phyloP scores from a whole-genome alignment of 2,797 vertebrate genomes.

The Enteromius fasciolatus region DNA sequence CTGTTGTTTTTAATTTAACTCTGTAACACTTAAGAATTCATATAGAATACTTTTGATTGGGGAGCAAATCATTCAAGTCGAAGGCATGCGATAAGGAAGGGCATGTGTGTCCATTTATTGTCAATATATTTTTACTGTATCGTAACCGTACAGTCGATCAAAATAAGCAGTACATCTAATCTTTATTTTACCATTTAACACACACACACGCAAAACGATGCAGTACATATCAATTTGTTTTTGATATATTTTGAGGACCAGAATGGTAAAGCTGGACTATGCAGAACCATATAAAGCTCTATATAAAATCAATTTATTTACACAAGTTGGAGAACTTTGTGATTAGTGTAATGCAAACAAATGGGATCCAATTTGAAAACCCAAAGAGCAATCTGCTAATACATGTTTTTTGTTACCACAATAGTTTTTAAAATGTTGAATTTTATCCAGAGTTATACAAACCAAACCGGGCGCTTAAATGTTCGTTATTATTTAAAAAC shows the following conservation, averaged over 20 bases:
- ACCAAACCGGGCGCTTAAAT: conserved; percentile 16
- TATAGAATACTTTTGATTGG: conserved; percentile 10
- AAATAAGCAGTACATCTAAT: conserved; percentile 45
- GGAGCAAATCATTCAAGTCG: conserved; percentile 28
- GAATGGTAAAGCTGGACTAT: conserved; percentile 43
- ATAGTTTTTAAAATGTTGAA: conserved; percentile 10
- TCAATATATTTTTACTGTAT: conserved; percentile 26
- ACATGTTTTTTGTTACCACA: conserved; percentile 17
- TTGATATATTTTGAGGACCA: conserved; percentile 6
- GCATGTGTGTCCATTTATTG: conserved; percentile 17
- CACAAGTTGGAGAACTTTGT: neutral
- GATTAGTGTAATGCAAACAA: neutral
- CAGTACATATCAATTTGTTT: conserved; percentile 8
- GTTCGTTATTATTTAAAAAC: conserved; percentile 2
- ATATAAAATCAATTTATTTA: neutral
- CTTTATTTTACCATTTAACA: conserved; percentile 35
- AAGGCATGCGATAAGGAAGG: conserved; percentile 26
- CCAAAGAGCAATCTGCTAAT: conserved; percentile 56
- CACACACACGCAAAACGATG: neutral
- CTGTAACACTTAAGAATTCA: conserved; percentile 40
- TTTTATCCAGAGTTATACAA: conserved; percentile 2
- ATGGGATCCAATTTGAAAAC: conserved; percentile 32
- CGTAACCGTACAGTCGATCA: conserved; percentile 33
- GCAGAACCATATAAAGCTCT: conserved; percentile 30
- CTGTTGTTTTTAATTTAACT: conserved; percentile 50